phyloP scores from a whole-genome alignment of 2,113 vertebrate genomes.

The Muscicapa adusta region DNA sequence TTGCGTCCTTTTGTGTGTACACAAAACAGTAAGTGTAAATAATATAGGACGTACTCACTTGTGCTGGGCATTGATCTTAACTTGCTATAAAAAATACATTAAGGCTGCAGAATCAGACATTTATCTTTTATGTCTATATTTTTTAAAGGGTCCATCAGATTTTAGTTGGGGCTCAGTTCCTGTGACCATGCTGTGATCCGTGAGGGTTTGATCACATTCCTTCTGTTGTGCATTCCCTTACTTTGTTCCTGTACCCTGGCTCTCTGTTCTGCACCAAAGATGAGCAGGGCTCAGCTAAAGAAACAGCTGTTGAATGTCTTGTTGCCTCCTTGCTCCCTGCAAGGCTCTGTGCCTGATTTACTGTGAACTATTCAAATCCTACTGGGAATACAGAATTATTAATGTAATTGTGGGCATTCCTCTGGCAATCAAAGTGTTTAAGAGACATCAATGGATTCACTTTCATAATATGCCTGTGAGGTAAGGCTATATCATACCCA shows the following conservation, averaged over 20 bases:
- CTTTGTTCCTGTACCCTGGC: background rate
- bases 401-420: conserved; percentile 35
- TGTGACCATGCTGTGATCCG: background rate
- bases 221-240: background rate
- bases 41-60: background rate
- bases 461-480: conserved; percentile 25
- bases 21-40: background rate
- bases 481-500: background rate
- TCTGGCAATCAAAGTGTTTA: conserved; percentile 25
- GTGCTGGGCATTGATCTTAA: background rate
- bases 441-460: conserved; percentile 32
- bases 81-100: background rate
- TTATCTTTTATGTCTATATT: background rate
- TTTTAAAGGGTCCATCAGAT: background rate
- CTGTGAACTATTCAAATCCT: conserved; percentile 35
- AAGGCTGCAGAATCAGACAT: background rate
- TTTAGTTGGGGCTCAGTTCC: background rate
- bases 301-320: conserved; percentile 16
- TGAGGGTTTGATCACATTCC: background rate
- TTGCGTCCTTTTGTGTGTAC: conserved; percentile 2
- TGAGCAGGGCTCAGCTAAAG: background rate
- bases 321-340: background rate
- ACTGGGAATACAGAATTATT: conserved; percentile 12
- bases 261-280: background rate
- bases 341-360: background rate